Base-by-base conservation (phyloP, 2,888 invertebrate species). In the Homarus gammarus region DNA sequence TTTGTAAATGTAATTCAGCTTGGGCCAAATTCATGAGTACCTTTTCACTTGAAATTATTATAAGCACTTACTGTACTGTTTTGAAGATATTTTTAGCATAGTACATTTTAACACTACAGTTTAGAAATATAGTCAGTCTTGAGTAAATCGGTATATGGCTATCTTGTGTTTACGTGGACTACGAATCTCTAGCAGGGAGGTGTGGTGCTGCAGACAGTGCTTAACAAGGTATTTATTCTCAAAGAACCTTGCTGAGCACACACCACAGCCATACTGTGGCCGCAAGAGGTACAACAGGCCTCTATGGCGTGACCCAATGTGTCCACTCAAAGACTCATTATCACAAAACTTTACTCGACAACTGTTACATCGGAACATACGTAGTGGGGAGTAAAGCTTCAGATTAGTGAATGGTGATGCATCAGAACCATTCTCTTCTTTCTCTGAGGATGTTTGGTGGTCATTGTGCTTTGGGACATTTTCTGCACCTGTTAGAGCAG, bases 141-240 rank as follows among this genome's bases (percentile, higher is more conserved):
- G 84, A 27, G 83, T 81, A 68, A 91, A 88, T 85, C 91, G 79
- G 56, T 87, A 91, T 8, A 91, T 81, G 22, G 88, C 61, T n/a
- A 87, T 87, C 73, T 91, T 91, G 56, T 91, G 84, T 81, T 88
- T 91, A 27, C 33, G 33, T 12, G 91, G 90, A 56, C 90, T 88
- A 44, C 90, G 68, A 44, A 91, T 92, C 51, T 92, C 90, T 2
- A 92, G 75, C 15, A 92, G 84, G 0, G 92, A 92, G 18, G 90
- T 90, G 61, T 92, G 92, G 77, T 92, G 88, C 56, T 92, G 90
- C 15, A 92, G 84, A 81, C 92, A 92, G 33, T 92, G 92, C 38
- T 90, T 92, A 38, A 90, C 89, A 22, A 92, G 70, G 61, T 92
- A 90, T 44, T 92, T 92, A 84, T 90, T 90, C 73, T 90, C 90